These are phyloP conservation scores for Stenichneumon culpator DNA, from an alignment of 2,888 invertebrate species.

Conservation along the genomic window DNA sequence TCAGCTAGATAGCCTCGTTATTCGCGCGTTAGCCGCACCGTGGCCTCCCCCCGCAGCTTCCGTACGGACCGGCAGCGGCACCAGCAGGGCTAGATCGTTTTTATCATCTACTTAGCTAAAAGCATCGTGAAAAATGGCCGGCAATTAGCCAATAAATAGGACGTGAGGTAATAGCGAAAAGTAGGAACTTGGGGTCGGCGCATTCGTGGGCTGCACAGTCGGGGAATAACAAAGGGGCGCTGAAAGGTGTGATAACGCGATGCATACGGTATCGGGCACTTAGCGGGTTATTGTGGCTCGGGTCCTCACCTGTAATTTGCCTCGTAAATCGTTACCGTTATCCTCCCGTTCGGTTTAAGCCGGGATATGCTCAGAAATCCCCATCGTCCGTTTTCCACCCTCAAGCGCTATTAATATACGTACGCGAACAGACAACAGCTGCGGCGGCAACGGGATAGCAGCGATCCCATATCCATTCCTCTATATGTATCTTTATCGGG, in stretches of 20 bases:
- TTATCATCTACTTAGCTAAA: slow-evolving; percentile 76
- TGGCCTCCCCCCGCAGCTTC: slow-evolving; percentile 8
- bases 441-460: background rate
- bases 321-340: background rate
- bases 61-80: slow-evolving; percentile 30
- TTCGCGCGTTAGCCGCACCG: slow-evolving; percentile 46
- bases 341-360: background rate
- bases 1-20: slow-evolving; percentile 63
- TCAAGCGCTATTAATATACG: slow-evolving; percentile 8
- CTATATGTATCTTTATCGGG: slow-evolving; percentile 74
- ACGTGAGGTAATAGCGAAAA: slow-evolving; percentile 53
- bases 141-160: slow-evolving; percentile 78
- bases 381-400: background rate
- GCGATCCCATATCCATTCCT: slow-evolving; percentile 41
- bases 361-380: slow-evolving; percentile 1
- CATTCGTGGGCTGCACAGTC: slow-evolving; percentile 12
- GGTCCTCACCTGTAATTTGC: slow-evolving; percentile 6
- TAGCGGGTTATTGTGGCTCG: slow-evolving; percentile 7
- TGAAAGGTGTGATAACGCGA: background rate
- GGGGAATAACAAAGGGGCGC: slow-evolving; percentile 10
- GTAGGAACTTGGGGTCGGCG: slow-evolving; percentile 52
- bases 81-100: slow-evolving; percentile 53
- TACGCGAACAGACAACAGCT: slow-evolving; percentile 18
- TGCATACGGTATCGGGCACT: slow-evolving; percentile 12
- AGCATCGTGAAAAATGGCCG: slow-evolving; percentile 75